Base-by-base conservation (phyloP, 2,113 vertebrate species). In the Lethenteron camtschaticum region DNA sequence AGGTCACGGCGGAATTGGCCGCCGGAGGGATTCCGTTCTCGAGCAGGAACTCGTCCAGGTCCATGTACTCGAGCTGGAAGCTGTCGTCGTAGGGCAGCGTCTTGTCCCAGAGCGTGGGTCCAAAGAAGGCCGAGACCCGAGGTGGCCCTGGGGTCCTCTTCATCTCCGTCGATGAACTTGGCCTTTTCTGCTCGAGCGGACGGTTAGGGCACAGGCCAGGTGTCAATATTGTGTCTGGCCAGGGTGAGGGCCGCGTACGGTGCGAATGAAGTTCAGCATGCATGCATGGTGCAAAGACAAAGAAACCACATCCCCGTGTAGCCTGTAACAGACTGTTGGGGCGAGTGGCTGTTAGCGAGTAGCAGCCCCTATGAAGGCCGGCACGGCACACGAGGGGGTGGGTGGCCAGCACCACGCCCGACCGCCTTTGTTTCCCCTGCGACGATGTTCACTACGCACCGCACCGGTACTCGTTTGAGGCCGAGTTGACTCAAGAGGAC, bases 41-140 rank as follows among this genome's bases (percentile, higher is more conserved):
- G 0, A 87, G 89, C 75, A 99, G 83, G 79, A 97, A 99, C 81
- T 99, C 94, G 81, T 99, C 90, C 84, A 99, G 83, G 81, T 97
- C 94, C 94, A 99, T 96, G 83, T 96, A 97, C 77, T 97, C 94
- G 84, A 99, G 81, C 80, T 99, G 90, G 75, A 99, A 99, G 78
- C 83, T 90, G 79, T 96, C 90, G 59, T 84, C 90, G 3, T 97
- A 99, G 2, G 94, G 86, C 78, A 99, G 83, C 1, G 90, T 96
- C 82, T 96, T 97, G 85, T 96, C 94, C 94, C 94, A 99, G 72
- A 99, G 82, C 16, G 90, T 99, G 13, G 94, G 94, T 1, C 94
- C 92, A 73, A 99, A 79, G 79, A 99, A 99, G 12, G 92, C 94
- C 0, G 92, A 96, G 82, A 95, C 90, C 92, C 88, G 73, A 86